Percentiles rank a stretch among this genome's conserved stretches.
Conservation (phyloP, 1,140 invertebrate genomes). For the Gryon sp. region DNA sequence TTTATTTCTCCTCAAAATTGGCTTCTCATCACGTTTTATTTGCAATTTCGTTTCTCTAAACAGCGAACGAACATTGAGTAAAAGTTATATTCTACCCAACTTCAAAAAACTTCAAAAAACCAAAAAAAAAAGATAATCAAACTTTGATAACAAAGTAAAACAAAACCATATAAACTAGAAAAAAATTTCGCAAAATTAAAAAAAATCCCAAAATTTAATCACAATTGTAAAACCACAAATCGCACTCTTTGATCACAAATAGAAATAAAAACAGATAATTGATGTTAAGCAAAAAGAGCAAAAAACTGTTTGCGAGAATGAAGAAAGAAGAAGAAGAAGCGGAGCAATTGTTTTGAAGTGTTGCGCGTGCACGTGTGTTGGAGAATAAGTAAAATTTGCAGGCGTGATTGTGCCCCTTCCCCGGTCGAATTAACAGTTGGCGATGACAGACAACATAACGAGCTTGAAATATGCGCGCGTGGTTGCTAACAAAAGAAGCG, state of each 20-base stretch:
- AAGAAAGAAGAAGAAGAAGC: background rate
- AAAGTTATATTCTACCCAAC: no score
- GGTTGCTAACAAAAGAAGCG: constrained; percentile 5
- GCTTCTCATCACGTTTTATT: background rate
- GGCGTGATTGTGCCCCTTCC: background rate
- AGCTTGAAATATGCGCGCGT: constrained; percentile 15
- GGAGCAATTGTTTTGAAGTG: background rate
- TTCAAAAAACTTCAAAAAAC: no score
- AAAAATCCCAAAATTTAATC: background rate
- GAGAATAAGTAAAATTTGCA: background rate
- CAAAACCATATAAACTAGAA: background rate
- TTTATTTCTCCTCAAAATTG: constrained; percentile 21
- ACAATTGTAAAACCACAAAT: background rate
- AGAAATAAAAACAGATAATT: no score
- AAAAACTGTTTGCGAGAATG: background rate
- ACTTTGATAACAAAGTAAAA: no score
- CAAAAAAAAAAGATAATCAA: background rate
- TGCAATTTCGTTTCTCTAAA: background rate
- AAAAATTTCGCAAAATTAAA: background rate
- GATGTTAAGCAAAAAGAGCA: background rate
- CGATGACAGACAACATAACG: constrained; percentile 34
- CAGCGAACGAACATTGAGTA: no score
- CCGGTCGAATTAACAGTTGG: background rate
- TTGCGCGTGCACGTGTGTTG: background rate
- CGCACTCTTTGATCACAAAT: no score